Base-by-base conservation (phyloP, 1,140 invertebrate species). In the Andrena cerasifolii region DNA sequence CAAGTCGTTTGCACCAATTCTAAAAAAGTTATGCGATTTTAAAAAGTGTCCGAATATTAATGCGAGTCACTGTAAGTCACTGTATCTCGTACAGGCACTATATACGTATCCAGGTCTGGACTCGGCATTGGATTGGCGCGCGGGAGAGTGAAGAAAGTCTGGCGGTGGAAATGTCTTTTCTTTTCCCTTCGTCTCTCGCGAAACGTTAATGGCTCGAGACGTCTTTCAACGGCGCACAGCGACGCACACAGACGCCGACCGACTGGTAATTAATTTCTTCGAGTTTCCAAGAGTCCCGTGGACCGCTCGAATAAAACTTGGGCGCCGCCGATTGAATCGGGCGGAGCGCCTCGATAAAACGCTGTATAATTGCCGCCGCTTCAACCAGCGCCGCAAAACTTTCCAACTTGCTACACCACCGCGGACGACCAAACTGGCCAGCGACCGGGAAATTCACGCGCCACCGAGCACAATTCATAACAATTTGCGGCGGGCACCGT, bases 381-480 rank as follows among this genome's bases (percentile, higher is more conserved):
- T 18, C 33, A 33, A 8, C 3, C 8, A 31, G 58, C 49, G 49
- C 24, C 2, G 49, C 49, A 14, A 12, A 58, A 61, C 58, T 67
- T 24, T 6, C n/a, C 26, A 67, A 76, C 76, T 79, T 75, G 66
- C 59, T 26, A 76, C 33, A 45, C 36, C 16, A 21, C 58, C 33
- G 66, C 53, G 21, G 28, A 4, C 45, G 45, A 4, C 28, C 24
- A 18, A n/a, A n/a, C n/a, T n/a, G n/a, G n/a, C n/a, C 28, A 1
- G 14, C 58, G 21, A 61, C 40, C 40, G 58, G 6, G 26, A 67
- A 67, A 54, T 51, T 65, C 31, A 26, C 56, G n/a, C 62, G 45
- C 67, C 65, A 76, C 66, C 47, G 54, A n/a, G 43, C 54, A 43
- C 21, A 80, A 82, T 75, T 62, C 28, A 40, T 40, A 73, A 67